Percentiles rank a stretch among this genome's conserved stretches.
phyloP scores from a whole-genome alignment of 2,113 vertebrate species.

The Malaclemys terrapin region DNA sequence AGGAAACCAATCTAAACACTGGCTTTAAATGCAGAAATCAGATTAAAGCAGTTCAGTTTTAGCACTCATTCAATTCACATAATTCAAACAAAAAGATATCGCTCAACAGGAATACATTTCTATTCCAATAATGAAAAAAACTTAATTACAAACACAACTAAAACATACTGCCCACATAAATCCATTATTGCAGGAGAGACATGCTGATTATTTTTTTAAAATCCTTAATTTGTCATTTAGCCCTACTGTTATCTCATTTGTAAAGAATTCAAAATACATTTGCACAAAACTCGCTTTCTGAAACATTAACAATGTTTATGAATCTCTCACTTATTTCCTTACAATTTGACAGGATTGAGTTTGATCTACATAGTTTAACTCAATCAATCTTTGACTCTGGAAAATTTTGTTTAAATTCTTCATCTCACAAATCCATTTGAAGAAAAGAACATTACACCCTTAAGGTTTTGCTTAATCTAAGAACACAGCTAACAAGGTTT shows the following conservation, averaged over 20 bases:
- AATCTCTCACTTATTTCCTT: conserved; percentile 73
- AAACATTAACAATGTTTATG: conserved; percentile 78
- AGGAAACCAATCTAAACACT: conserved; percentile 70
- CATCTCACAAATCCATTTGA: conserved; percentile 60
- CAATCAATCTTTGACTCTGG: conserved; percentile 57
- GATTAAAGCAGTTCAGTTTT: conserved; percentile 71
- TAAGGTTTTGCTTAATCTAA: conserved; percentile 68
- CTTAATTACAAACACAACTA: conserved; percentile 81
- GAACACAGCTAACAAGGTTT: conserved; percentile 57
- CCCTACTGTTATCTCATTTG: conserved; percentile 79
- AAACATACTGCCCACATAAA: conserved; percentile 71
- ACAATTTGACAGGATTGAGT: conserved; percentile 73
- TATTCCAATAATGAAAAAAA: conserved; percentile 72
- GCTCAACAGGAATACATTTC: conserved; percentile 77
- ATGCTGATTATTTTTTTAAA: conserved; percentile 79
- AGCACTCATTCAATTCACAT: conserved; percentile 68
- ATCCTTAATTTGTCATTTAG: conserved; percentile 82
- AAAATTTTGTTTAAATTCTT: conserved; percentile 67
- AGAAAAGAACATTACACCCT: conserved; percentile 66
- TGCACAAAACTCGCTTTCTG: conserved; percentile 74
- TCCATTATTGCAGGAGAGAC: conserved; percentile 76
- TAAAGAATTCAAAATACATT: conserved; percentile 75
- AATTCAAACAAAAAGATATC: conserved; percentile 76
- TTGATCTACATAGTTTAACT: conserved; percentile 68
- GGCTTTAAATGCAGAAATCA: conserved; percentile 57